phyloP scores from a whole-genome alignment of 2,113 vertebrate species.

The Serilophus lunatus region DNA sequence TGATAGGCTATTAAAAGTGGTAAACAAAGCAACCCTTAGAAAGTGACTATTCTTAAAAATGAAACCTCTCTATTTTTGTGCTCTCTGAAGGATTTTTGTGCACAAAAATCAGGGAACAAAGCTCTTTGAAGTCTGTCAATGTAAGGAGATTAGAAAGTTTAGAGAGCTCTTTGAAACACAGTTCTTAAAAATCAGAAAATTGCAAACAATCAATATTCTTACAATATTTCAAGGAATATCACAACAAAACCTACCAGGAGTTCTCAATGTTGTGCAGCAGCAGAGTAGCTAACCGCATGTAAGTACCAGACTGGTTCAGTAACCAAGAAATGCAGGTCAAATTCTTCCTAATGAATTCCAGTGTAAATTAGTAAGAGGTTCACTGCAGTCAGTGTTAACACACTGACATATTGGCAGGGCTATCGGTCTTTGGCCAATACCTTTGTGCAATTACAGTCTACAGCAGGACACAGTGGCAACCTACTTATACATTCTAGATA shows the following conservation, averaged over 20 bases:
- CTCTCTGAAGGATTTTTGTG: background rate
- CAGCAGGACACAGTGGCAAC: background rate
- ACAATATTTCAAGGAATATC: background rate
- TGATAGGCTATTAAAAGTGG: background rate
- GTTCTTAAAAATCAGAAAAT: background rate
- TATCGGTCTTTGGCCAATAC: background rate
- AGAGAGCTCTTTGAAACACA: background rate
- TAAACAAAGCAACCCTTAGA: background rate
- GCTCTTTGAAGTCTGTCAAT: background rate
- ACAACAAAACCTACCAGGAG: background rate
- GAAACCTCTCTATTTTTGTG: background rate
- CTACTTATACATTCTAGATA: background rate
- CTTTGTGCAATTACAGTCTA: background rate
- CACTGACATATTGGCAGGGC: background rate
- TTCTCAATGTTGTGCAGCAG: background rate
- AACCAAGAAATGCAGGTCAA: accelerated
- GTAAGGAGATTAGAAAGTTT: background rate
- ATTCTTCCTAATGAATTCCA: background rate
- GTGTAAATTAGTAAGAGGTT: background rate
- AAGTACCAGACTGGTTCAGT: background rate
- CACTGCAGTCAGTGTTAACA: background rate
- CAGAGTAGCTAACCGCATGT: background rate
- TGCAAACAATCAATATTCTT: background rate
- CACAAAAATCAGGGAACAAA: background rate
- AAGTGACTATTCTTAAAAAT: background rate